Evolutionary conservation across 1,140 invertebrate genomes (phyloP), one percentile per base, ranked within the genome.

Genomic region (Drosophila suzukii): DNA sequence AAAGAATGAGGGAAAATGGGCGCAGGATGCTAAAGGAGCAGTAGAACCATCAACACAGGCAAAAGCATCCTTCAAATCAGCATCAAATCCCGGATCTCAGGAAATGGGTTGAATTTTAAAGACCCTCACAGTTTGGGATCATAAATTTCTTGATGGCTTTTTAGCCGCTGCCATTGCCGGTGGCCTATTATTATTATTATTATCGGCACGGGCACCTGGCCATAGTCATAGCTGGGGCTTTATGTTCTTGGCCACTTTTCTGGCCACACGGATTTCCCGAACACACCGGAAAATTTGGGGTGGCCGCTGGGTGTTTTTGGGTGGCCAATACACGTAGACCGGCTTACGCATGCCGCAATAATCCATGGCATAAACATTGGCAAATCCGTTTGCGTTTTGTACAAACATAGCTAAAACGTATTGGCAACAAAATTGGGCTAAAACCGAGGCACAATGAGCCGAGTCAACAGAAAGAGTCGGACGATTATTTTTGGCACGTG

Each of bases 371-470:
- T 89, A 89, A 89, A 89, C 84, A 89, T 88, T 83, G 83, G 83
- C 83, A 86, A 86, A 86, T 86, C 83, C 84, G 84, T 89, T 89
- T 89, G 84, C 84, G 84, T 89, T 89, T 89, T 89, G 84, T 86
- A 83, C 84, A 89, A 89, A 89, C 84, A 89, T 89, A 83, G 83
- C 78, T 86, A 86, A 86, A 86, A 79, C 83, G 83, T 86, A 86
- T 86, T 86, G 84, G 84, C 83, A 89, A 88, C 80, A 80, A 80
- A 83, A 86, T 88, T 72, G 78, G 66, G 8, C 44, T 49, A 41
- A 38, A 71, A 43, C 77, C 63, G 71, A 55, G 58, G 67, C 83
- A 83, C 80, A 89, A 83, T 83, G 80, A 89, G 84, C 84, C 80
- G 63, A 74, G 79, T 77, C 79, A 60, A 89, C 83, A 88, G 80